These are phyloP conservation scores for Karalla daura DNA, from an alignment of 2,797 vertebrate genomes.

Conservation along the genomic window DNA sequence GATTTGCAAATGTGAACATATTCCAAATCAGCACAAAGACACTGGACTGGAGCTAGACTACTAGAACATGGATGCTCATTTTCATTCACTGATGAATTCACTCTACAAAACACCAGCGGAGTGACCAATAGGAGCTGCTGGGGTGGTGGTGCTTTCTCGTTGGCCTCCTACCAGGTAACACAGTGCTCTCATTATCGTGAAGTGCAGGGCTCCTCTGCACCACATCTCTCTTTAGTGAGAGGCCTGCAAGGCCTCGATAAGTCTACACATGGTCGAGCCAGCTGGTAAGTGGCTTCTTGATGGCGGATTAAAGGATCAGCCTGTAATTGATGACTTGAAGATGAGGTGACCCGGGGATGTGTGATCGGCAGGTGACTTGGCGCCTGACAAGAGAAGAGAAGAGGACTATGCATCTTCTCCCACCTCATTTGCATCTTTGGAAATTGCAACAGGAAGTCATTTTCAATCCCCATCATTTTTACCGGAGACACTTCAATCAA, in stretches of 20 bases:
- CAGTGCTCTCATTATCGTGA: background rate
- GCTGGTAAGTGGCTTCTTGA: conserved; percentile 10
- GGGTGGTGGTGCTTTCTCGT: background rate
- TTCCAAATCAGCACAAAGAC: too few relatives aligned
- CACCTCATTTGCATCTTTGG: background rate
- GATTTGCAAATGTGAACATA: too few relatives aligned
- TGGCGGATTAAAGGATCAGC: conserved; percentile 53
- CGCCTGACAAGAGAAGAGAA: background rate
- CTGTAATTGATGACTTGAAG: conserved; percentile 34
- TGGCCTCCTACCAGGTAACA: background rate
- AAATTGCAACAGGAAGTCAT: background rate
- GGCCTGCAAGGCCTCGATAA: background rate
- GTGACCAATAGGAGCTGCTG: background rate
- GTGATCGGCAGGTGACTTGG: background rate
- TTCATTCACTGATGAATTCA: too few relatives aligned
- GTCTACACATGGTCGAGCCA: conserved; percentile 26
- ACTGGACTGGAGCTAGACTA: too few relatives aligned
- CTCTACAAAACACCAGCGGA: background rate
- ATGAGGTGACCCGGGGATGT: conserved; percentile 15
- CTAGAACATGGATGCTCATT: too few relatives aligned
- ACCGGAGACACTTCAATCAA: too few relatives aligned
- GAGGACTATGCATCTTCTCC: background rate
- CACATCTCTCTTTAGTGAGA: background rate
- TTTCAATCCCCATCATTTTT: background rate
- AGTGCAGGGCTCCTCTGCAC: background rate